These are phyloP conservation scores for Beaufortia kweichowensis DNA, from an alignment of 2,113 vertebrate species.

Conservation along the genomic window DNA sequence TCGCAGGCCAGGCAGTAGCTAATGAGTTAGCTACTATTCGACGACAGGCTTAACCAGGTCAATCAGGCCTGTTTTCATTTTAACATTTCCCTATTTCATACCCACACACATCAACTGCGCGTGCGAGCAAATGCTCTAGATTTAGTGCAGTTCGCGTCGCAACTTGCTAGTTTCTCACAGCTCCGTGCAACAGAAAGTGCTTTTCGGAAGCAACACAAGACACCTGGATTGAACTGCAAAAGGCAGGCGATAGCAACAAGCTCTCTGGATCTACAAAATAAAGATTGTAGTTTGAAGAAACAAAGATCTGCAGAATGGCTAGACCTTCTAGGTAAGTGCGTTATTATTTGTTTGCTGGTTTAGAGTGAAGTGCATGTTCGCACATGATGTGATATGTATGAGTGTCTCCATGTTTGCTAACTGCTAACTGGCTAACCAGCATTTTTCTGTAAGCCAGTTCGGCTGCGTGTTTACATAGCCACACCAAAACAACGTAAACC, in stretches of 20 bases:
- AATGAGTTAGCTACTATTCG: slow-evolving; percentile 43
- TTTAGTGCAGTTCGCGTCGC: slow-evolving; percentile 16
- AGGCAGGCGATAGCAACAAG: not conserved
- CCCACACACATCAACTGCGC: not conserved
- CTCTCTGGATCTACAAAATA: not conserved
- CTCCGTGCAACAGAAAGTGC: not conserved
- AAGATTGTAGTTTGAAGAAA: not conserved
- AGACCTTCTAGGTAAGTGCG: slow-evolving; percentile 60
- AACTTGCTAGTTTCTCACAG: slow-evolving; percentile 17
- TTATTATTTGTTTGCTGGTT: not conserved
- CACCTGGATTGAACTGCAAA: slow-evolving; percentile 38
- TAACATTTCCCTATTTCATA: slow-evolving; percentile 7
- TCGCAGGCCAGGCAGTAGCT: slow-evolving; percentile 51
- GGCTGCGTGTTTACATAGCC: not conserved
- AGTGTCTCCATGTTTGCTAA: slow-evolving; percentile 44
- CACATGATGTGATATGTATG: slow-evolving; percentile 22
- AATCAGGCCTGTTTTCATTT: slow-evolving; percentile 11
- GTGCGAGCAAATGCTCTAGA: not conserved
- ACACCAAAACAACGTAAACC: not conserved
- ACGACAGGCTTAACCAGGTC: slow-evolving; percentile 31
- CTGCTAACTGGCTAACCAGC: slow-evolving; percentile 42
- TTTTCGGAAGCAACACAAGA: slow-evolving; percentile 4
- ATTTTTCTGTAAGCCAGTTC: not conserved
- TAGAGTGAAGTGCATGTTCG: not conserved
- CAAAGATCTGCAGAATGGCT: slow-evolving; percentile 52